Conservation (phyloP, 2,797 vertebrate species). For the Synaphobranchus kaupii region DNA sequence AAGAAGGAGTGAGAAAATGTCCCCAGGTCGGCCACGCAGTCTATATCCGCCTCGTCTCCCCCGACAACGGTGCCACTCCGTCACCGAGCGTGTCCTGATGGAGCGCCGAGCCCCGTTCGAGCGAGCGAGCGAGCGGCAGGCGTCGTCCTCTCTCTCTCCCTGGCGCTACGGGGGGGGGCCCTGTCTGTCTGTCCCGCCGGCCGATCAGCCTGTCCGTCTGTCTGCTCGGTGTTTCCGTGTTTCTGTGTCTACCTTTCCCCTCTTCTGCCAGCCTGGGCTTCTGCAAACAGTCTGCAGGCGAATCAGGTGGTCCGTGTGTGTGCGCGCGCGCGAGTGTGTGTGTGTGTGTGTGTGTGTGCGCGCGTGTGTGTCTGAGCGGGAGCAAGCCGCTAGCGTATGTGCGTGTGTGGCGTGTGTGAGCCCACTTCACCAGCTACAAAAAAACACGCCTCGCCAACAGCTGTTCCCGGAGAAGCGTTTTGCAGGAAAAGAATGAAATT, state of each 20-base stretch:
- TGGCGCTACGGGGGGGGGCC: not conserved
- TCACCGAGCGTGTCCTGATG: slow-evolving; percentile 13
- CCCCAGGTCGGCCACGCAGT: slow-evolving; percentile 32
- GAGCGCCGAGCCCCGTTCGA: slow-evolving; percentile 44
- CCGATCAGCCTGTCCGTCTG: not conserved
- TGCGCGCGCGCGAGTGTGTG: slow-evolving; percentile 15
- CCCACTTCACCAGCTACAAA: not conserved
- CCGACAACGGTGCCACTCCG: not conserved
- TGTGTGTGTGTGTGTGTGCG: not conserved
- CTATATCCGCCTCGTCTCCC: not conserved
- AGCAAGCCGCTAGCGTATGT: not conserved
- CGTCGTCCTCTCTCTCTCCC: slow-evolving; percentile 55
- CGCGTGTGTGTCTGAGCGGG: not conserved
- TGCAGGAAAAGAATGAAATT: not conserved
- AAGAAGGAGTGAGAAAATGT: slow-evolving; percentile 37
- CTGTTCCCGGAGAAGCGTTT: not conserved
- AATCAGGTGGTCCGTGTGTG: slow-evolving; percentile 19
- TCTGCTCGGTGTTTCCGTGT: not conserved
- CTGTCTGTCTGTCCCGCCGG: not conserved
- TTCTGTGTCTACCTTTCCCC: not conserved
- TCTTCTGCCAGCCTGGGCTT: not conserved
- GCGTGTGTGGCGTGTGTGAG: not conserved
- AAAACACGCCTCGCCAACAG: not conserved
- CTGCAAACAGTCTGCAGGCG: slow-evolving; percentile 24
- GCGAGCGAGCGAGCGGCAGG: slow-evolving; percentile 63